Conservation (phyloP, 1,140 invertebrate genomes). For the Babylonia areolata region DNA sequence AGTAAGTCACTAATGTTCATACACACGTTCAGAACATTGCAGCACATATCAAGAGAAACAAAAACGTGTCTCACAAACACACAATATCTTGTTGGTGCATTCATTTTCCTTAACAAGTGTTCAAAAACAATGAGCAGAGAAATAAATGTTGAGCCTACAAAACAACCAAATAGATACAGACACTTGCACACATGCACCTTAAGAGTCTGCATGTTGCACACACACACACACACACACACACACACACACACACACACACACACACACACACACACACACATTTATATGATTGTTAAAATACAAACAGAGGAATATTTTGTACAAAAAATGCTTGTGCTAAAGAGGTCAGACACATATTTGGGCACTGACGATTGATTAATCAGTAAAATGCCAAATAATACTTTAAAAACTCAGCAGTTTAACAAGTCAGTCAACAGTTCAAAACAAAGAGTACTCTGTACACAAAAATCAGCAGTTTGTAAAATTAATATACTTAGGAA, state of each 20-base stretch:
- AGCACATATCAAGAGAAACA: no score
- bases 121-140: not conserved
- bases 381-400: not conserved
- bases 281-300: not conserved
- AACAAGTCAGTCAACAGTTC: not conserved
- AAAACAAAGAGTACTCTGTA: not conserved
- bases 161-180: not conserved
- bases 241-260: not conserved
- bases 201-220: not conserved
- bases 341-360: not conserved
- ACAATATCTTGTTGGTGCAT: no score
- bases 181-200: no score
- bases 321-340: not conserved
- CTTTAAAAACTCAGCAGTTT: not conserved
- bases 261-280: not conserved
- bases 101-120: no score
- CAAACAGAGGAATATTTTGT: not conserved
- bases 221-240: not conserved
- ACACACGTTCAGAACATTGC: no score
- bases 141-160: not conserved
- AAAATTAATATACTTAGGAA: not conserved
- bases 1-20: no score
- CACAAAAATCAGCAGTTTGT: not conserved
- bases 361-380: not conserved
- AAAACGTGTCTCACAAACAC: no score